Conservation (phyloP, 2,797 vertebrate species). For the Oryzias dopingdopingensis region DNA sequence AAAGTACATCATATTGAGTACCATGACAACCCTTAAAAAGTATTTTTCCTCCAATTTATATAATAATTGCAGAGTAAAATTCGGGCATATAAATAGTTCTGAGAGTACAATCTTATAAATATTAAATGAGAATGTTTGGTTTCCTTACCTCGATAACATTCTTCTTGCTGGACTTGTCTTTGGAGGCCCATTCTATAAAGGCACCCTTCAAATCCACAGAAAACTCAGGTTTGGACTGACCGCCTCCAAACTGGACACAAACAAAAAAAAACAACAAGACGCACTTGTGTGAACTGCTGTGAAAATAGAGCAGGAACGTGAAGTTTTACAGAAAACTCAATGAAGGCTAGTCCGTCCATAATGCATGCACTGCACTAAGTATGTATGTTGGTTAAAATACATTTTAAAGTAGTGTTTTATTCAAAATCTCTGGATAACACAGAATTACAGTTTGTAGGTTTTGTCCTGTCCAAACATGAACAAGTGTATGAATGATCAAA, state of each 20-base stretch:
- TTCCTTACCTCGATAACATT: conserved; percentile 61
- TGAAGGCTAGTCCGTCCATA: neutral
- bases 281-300: neutral
- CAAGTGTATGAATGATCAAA: too few relatives aligned
- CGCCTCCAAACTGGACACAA: conserved; percentile 84
- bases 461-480: too few relatives aligned
- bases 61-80: too few relatives aligned
- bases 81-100: too few relatives aligned
- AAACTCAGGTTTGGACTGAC: conserved; percentile 93
- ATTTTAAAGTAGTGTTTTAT: too few relatives aligned
- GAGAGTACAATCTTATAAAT: too few relatives aligned
- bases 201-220: conserved; percentile 91
- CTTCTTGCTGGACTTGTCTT: conserved; percentile 95
- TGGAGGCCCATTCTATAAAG: conserved; percentile 87
- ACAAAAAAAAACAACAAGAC: neutral
- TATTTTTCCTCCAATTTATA: too few relatives aligned
- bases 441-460: too few relatives aligned
- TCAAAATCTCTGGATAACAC: too few relatives aligned
- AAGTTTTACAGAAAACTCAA: neutral
- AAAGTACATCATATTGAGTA: too few relatives aligned
- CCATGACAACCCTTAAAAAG: too few relatives aligned
- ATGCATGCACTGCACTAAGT: neutral
- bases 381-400: too few relatives aligned
- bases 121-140: neutral
- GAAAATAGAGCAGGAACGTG: neutral